These are phyloP conservation scores for Hydra vulgaris DNA, from an alignment of 30 jellyfish, hydroid and myxozoan genomes.

Conservation along the genomic window DNA sequence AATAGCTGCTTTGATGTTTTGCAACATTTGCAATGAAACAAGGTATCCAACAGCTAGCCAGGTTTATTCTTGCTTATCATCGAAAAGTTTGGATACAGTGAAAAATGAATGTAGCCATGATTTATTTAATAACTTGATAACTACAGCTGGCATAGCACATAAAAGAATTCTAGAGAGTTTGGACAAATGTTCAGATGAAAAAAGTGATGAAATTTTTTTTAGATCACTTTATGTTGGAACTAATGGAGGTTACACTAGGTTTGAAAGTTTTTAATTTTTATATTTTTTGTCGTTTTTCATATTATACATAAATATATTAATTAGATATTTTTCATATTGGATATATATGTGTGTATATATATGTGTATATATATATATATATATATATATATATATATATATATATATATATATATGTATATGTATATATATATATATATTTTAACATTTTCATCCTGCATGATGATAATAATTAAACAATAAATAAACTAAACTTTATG, in stretches of 20 bases:
- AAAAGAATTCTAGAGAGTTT: not conserved
- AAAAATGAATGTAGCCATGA: not conserved
- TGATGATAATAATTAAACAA: too few relatives aligned
- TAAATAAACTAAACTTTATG: too few relatives aligned
- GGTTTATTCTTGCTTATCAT: not conserved
- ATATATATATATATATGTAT: too few relatives aligned
- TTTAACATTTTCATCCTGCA: too few relatives aligned
- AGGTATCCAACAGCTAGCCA: not conserved
- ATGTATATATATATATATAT: too few relatives aligned
- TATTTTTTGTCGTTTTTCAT: not conserved
- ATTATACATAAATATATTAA: too few relatives aligned
- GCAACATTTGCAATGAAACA: not conserved
- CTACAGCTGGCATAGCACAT: slow-evolving; percentile 17
- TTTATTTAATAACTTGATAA: not conserved
- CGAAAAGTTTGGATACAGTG: not conserved
- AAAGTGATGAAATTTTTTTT: not conserved
- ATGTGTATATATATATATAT: too few relatives aligned
- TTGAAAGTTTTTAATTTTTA: not conserved
- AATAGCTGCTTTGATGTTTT: not conserved
- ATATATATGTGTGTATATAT: too few relatives aligned
- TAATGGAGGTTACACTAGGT: slow-evolving; percentile 19
- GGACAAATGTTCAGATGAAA: not conserved
- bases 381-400: too few relatives aligned
- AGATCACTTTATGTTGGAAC: slow-evolving; percentile 13
- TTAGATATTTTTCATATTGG: too few relatives aligned